Conservation (phyloP, 2,888 invertebrate genomes). For the Dolomedes plantarius region DNA sequence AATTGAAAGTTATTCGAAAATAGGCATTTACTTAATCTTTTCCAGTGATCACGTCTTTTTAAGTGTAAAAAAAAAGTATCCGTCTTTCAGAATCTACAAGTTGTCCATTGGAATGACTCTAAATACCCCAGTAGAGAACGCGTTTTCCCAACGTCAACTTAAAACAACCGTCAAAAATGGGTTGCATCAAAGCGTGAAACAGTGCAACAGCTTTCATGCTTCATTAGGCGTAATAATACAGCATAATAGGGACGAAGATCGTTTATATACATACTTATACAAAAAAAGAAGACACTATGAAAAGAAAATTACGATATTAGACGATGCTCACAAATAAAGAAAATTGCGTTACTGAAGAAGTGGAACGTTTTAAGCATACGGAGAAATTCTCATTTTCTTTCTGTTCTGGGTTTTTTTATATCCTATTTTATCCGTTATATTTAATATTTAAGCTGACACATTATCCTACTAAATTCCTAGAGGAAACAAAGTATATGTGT, state of each 20-base stretch:
- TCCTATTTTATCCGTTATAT: no score
- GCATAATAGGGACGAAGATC: not conserved
- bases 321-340: not conserved
- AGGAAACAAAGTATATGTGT: no score
- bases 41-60: no score
- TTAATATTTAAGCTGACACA: no score
- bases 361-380: not conserved
- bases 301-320: conserved; percentile 4
- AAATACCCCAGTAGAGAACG: not conserved
- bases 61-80: no score
- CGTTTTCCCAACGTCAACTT: not conserved
- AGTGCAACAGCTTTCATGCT: conserved; percentile 4
- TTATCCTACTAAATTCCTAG: no score
- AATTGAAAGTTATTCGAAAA: no score
- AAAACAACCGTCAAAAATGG: not conserved
- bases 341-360: not conserved
- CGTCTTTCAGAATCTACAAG: no score
- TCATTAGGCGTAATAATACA: conserved; percentile 9
- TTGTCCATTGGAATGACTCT: not conserved
- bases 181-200: conserved; percentile 16
- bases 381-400: no score
- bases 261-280: not conserved
- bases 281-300: conserved; percentile 13
- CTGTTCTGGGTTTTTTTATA: no score
- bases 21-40: no score